Evolutionary conservation across 2,888 invertebrate genomes (phyloP).

Genomic region (Yponomeuta cagnagella): DNA sequence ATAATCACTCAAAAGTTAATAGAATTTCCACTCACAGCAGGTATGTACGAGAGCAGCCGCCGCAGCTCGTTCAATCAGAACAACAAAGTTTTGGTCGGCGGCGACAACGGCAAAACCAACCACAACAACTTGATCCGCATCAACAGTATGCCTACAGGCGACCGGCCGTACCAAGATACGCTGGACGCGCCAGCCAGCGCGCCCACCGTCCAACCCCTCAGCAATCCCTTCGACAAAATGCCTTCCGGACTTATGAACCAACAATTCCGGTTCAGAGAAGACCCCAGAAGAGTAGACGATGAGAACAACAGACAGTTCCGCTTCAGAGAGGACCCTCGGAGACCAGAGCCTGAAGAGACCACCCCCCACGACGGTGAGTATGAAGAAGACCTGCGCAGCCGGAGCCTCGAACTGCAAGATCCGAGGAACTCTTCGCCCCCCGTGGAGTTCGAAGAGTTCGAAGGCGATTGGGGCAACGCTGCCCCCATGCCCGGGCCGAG

Average conservation of each 20-base stretch:
- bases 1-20: too few species aligned
- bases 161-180: slow-evolving; percentile 22
- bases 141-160: slow-evolving; percentile 28
- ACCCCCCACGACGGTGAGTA: slow-evolving; percentile 35
- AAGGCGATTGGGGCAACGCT: slow-evolving; percentile 27
- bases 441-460: slow-evolving; percentile 33
- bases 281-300: slow-evolving; percentile 23
- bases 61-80: slow-evolving; percentile 56
- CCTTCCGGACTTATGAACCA: slow-evolving; percentile 35
- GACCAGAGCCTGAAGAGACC: slow-evolving; percentile 26
- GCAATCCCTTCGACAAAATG: slow-evolving; percentile 58
- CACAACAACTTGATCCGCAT: slow-evolving; percentile 41
- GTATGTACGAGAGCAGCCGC: slow-evolving; percentile 75
- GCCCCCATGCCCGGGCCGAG: slow-evolving; percentile 29
- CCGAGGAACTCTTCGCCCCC: slow-evolving; percentile 27
- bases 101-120: slow-evolving; percentile 46
- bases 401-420: slow-evolving; percentile 32
- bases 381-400: slow-evolving; percentile 44
- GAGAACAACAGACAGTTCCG: slow-evolving; percentile 24
- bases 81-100: slow-evolving; percentile 65
- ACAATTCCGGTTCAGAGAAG: slow-evolving; percentile 18
- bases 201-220: slow-evolving; percentile 40
- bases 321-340: slow-evolving; percentile 20
- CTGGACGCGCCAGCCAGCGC: slow-evolving; percentile 35
- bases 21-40: slow-evolving; percentile 38